A percentile compares a stretch with the other conserved stretches of the same genome.
These are phyloP conservation scores for Lucinisca nassula DNA, from an alignment of 2,888 invertebrate species.

Conservation along the genomic window DNA sequence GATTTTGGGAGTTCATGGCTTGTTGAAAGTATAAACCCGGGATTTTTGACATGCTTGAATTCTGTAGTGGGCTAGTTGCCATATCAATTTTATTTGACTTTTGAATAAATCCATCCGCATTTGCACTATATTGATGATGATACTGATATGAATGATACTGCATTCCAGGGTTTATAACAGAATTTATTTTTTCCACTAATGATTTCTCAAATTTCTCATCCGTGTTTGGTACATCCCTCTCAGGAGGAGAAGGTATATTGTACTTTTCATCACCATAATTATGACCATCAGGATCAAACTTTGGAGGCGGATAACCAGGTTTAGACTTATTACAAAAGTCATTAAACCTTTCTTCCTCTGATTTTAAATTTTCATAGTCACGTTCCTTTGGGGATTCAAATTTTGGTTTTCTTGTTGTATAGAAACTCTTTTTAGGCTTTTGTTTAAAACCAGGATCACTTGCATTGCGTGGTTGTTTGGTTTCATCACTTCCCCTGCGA, in stretches of 20 bases:
- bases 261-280: conserved; percentile 90
- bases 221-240: conserved; percentile 89
- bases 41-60: conserved; percentile 42
- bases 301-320: conserved; percentile 84
- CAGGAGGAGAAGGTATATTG: conserved; percentile 92
- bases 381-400: conserved; percentile 37
- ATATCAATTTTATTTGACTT: conserved; percentile 55
- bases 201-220: conserved; percentile 64
- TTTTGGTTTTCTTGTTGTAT: conserved; percentile 58
- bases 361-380: conserved; percentile 64
- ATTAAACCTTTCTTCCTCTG: conserved; percentile 71
- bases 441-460: conserved; percentile 84
- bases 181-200: conserved; percentile 72
- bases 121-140: conserved; percentile 48
- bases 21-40: conserved; percentile 63
- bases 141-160: conserved; percentile 39
- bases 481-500: conserved; percentile 75
- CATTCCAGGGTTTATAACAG: conserved; percentile 64
- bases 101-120: conserved; percentile 30
- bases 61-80: conserved; percentile 64
- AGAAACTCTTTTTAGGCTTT: conserved; percentile 65
- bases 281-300: conserved; percentile 91
- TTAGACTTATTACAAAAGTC: conserved; percentile 79
- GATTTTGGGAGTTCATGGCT: conserved; percentile 59
- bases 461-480: conserved; percentile 73